Conservation (phyloP, 1,140 invertebrate genomes). For the Dufourea novaeangliae region DNA sequence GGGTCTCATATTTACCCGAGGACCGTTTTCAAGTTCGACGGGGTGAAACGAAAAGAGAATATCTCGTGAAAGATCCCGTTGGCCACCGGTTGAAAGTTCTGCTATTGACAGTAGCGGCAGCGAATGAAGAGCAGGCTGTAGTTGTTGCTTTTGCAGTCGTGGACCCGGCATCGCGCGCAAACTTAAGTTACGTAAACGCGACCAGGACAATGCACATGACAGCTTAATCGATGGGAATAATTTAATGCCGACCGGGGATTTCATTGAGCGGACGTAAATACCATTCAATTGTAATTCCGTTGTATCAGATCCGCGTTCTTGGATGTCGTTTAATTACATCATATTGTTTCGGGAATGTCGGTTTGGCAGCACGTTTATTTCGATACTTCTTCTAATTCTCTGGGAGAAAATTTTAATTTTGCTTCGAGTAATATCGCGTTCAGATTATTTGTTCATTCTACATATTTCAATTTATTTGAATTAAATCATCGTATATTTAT, state of each 20-base stretch:
- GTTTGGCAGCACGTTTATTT: not conserved
- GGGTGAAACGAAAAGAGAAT: constrained; percentile 25
- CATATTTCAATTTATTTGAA: not conserved
- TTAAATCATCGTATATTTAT: not conserved
- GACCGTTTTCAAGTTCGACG: not conserved
- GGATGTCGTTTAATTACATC: not conserved
- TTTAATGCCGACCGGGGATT: constrained; percentile 53
- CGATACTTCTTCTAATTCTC: not conserved
- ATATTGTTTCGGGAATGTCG: not conserved
- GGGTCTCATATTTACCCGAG: not conserved
- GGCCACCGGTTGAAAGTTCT: constrained; percentile 40
- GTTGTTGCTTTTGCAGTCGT: constrained; percentile 44
- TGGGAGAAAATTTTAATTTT: not conserved
- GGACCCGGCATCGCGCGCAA: constrained; percentile 60
- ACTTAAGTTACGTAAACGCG: constrained; percentile 68
- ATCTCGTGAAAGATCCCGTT: constrained; percentile 42
- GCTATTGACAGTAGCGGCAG: constrained; percentile 60
- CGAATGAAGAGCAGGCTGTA: constrained; percentile 56
- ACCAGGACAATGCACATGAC: constrained; percentile 63
- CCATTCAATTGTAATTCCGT: constrained; percentile 13
- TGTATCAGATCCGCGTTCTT: not conserved
- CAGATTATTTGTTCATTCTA: not conserved
- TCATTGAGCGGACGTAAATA: constrained; percentile 30
- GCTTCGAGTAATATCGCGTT: not conserved
- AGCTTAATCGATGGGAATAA: constrained; percentile 64